Evolutionary conservation across 1,140 invertebrate genomes (phyloP).

Genomic region (Temnothorax curvispinosus): DNA sequence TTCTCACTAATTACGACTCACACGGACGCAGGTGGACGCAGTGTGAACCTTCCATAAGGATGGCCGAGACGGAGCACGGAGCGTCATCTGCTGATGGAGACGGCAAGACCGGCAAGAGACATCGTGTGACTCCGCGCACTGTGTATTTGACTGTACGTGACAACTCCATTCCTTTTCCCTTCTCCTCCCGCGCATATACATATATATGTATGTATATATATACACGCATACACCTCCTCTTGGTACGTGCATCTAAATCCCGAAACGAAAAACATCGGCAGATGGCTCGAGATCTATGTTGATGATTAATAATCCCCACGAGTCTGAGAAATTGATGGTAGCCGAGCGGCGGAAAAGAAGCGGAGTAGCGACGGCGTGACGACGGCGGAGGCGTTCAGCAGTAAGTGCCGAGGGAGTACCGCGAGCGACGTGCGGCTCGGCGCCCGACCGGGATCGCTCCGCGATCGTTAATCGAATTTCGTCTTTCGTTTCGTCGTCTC

Average conservation of each 20-base stretch:
- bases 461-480: constrained; percentile 57
- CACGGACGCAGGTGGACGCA: too few relatives aligned
- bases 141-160: constrained; percentile 13
- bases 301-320: constrained; percentile 77
- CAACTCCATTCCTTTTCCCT: neutral
- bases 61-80: too few relatives aligned
- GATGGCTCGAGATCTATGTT: constrained; percentile 82
- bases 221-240: neutral
- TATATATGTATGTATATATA: neutral
- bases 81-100: constrained; percentile 58
- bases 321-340: constrained; percentile 69
- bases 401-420: constrained; percentile 53
- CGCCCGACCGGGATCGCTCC: constrained; percentile 39
- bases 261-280: constrained; percentile 81
- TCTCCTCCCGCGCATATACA: neutral
- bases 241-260: constrained; percentile 70
- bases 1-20: too few relatives aligned
- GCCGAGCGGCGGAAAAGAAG: constrained; percentile 44
- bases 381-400: constrained; percentile 36
- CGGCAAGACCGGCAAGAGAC: constrained; percentile 33
- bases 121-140: constrained; percentile 60
- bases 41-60: too few relatives aligned
- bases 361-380: constrained; percentile 36
- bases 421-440: neutral
- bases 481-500: constrained; percentile 30